phyloP scores from a whole-genome alignment of 2,888 invertebrate genomes.

The Dynastes maya region DNA sequence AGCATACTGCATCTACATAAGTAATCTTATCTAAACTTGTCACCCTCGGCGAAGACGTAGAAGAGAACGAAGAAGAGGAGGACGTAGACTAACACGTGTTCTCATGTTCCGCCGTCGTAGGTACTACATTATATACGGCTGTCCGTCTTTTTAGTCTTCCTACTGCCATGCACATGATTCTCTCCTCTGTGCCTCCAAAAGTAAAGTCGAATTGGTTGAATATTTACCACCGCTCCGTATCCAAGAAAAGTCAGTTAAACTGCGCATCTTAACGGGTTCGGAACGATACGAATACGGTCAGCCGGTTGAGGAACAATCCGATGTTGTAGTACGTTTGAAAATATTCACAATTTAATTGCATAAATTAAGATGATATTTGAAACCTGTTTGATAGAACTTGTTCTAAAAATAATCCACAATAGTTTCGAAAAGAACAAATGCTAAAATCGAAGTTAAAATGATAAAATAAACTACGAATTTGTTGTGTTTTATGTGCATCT shows the following conservation, averaged over 20 bases:
- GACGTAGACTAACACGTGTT: slow-evolving; percentile 37
- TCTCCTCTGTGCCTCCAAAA: slow-evolving; percentile 30
- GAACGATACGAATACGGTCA: slow-evolving; percentile 49
- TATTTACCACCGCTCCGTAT: slow-evolving; percentile 57
- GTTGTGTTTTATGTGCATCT: too few species aligned
- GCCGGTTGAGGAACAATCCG: not conserved
- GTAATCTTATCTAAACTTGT: slow-evolving; percentile 60
- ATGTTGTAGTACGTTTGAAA: not conserved
- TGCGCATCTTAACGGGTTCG: slow-evolving; percentile 56
- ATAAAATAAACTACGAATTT: too few species aligned
- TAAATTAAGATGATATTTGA: too few species aligned
- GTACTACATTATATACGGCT: slow-evolving; percentile 9
- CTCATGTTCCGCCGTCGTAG: slow-evolving; percentile 21
- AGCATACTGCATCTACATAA: slow-evolving; percentile 50
- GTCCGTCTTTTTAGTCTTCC: slow-evolving; percentile 26
- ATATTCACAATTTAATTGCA: too few species aligned
- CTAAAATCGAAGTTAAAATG: too few species aligned
- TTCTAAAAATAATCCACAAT: too few species aligned
- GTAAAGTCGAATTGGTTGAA: slow-evolving; percentile 51
- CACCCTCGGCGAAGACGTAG: slow-evolving; percentile 57
- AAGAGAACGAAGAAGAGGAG: not conserved
- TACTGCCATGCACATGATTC: slow-evolving; percentile 50
- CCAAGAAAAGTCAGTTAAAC: slow-evolving; percentile 56
- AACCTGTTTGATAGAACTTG: too few species aligned
- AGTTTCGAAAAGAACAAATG: too few species aligned